Evolutionary conservation across 2,888 invertebrate species (phyloP), one percentile per base, ranked within the genome.

Genomic region (Argynnis bischoffii): DNA sequence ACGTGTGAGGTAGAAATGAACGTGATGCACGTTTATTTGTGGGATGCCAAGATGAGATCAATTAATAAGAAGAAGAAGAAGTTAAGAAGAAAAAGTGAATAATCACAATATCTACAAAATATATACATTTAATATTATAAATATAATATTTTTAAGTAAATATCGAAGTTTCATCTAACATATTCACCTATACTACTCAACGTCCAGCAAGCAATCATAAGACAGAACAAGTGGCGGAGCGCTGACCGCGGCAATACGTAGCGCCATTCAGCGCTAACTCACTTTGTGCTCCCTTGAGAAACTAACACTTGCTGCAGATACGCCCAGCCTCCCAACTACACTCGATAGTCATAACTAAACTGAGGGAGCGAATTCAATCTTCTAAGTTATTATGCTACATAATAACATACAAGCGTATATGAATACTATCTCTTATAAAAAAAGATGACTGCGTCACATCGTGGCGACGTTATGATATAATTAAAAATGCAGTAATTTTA

Each of bases 241-340:
- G 55, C 65, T 71, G 70, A 70, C 74, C 74, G 69, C 74, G 56
- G 59, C 70, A 70, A 71, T 68, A 69, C 71, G 68, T 66, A 51
- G 54, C 69, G 51, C 70, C 46, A 69, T 71, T 67, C 72, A 70
- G 59, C 68, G 57, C 51, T 70, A 72, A 72, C 72, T 70, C 70
- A 69, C 63, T 72, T 71, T 63, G 47, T 11, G 61, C 57, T 63
- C 63, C 67, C 67, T 35, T 18, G 67, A 67, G 67, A 18, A 67
- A 50, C 55, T 61, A 48, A 21, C 46, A 21, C 50, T 46, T 48
- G 16, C 46, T 47, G 51, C 50, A 55, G 18, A 63, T 46, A 46
- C 35, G 54, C 46, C 41, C 21, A n/a, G 26, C 13, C 48, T 31
- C 41, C 47, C 15, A 55, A 41, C 55, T 41, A 14, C 15, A 11